Base-by-base conservation (phyloP, 2,797 vertebrate species). In the Heterohyrax brucei region DNA sequence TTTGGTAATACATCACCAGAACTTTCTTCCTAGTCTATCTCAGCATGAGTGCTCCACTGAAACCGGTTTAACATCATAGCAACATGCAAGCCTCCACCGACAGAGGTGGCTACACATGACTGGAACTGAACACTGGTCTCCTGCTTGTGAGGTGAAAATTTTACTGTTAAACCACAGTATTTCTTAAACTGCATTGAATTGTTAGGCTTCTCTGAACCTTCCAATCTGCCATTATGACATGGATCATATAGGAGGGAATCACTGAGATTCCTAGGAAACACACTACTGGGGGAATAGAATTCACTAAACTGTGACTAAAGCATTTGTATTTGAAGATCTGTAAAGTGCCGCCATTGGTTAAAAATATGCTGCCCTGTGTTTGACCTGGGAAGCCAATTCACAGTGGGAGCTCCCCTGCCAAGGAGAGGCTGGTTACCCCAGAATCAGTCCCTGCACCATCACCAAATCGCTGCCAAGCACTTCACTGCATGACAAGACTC, bases 261-360 rank as follows among this genome's bases (percentile, higher is more conserved):
- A 4, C 26, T 26, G 64, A 68, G 19, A 48, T 61, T n/a, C 84
- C 21, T n/a, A 79, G 22, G 10, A 75, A 89, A 91, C 10, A 59
- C 1, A 28, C 26, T 50, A 77, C 4, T 19, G 28, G 77, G 44
- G 85, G 62, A n/a, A 79, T 30, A 90, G 21, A 68, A 73, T 75
- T 89, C 87, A 75, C 33, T 85, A 92, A 94, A 46, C 26, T 85
- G 0, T 30, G 68, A 72, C 39, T 82, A 24, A 88, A 80, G 75
- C 80, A 24, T 59, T 87, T 46, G 26, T n/a, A 66, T 72, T 44
- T 33, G 80, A 93, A 68, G 53, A 64, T 56, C 46, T 21, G 61
- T 73, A 33, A 79, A 72, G n/a, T 4, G 10, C 73, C 70, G 22
- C 6, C 62, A 53, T 64, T 70, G 33, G 9, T 81, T 48, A 50